These are phyloP conservation scores for Crenichthys baileyi DNA, from an alignment of 2,797 vertebrate species.

Conservation along the genomic window DNA sequence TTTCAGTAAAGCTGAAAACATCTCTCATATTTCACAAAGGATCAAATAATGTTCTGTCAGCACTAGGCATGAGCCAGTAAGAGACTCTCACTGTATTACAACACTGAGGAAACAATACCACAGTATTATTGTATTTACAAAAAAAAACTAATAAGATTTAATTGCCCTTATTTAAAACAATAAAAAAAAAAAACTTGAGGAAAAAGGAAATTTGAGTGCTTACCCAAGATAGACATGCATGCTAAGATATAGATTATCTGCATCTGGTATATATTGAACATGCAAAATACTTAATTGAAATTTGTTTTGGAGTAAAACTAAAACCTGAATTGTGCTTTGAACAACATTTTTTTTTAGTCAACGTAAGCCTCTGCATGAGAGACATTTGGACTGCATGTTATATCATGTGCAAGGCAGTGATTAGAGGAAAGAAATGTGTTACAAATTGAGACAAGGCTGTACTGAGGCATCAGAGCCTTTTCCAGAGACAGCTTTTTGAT, in stretches of 20 bases:
- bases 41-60: constrained; percentile 19
- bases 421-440: too few relatives aligned
- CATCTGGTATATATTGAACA: too few relatives aligned
- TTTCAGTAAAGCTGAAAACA: constrained; percentile 31
- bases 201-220: background rate
- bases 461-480: background rate
- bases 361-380: too few relatives aligned
- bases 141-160: background rate
- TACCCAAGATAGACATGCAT: background rate
- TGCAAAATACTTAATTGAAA: too few relatives aligned
- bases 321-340: too few relatives aligned
- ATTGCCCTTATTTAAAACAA: background rate
- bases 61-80: background rate
- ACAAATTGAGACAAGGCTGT: too few relatives aligned
- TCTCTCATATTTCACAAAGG: constrained; percentile 35
- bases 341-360: too few relatives aligned
- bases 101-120: background rate
- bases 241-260: too few relatives aligned
- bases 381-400: too few relatives aligned
- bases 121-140: too few relatives aligned
- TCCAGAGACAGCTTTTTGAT: background rate
- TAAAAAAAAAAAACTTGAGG: background rate
- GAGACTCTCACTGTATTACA: background rate
- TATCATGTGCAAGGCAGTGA: too few relatives aligned
- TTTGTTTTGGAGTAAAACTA: too few relatives aligned